Conservation (phyloP, 2,888 invertebrate genomes). For the Helobdella robusta region DNA sequence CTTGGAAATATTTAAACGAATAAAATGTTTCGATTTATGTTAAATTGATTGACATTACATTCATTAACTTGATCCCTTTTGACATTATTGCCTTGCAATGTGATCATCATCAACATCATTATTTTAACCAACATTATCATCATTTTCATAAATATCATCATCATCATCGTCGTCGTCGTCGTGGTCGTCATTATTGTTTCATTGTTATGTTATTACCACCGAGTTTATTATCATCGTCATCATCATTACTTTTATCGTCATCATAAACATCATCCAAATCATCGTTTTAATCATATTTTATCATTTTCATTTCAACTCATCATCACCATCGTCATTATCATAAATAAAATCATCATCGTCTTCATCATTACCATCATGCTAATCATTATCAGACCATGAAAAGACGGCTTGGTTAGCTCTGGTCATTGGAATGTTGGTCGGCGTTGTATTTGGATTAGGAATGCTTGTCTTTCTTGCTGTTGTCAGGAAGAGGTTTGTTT, state of each 20-base stretch:
- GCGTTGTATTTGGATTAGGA: constrained; percentile 17
- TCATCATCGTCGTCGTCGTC: constrained; percentile 23
- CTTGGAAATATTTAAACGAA: background rate
- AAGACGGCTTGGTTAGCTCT: constrained; percentile 20
- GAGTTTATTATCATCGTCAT: background rate
- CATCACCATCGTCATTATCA: background rate
- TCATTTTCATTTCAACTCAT: background rate
- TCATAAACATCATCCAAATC: background rate
- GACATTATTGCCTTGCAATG: background rate
- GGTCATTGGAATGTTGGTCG: constrained; percentile 19
- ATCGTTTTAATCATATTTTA: background rate
- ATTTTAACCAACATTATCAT: constrained; percentile 17
- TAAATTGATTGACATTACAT: background rate
- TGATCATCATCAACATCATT: constrained; percentile 18
- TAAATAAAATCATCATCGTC: background rate
- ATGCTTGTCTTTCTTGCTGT: constrained; percentile 17
- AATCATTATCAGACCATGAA: constrained; percentile 11
- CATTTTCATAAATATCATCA: constrained; percentile 17
- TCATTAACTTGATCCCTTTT: background rate
- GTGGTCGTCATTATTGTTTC: constrained; percentile 17
- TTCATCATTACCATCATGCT: background rate
- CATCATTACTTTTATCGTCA: background rate
- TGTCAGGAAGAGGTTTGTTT: constrained; percentile 15
- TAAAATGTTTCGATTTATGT: background rate
- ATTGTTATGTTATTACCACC: background rate